phyloP scores from a whole-genome alignment of 2,888 invertebrate species.

The Eretmocerus hayati region DNA sequence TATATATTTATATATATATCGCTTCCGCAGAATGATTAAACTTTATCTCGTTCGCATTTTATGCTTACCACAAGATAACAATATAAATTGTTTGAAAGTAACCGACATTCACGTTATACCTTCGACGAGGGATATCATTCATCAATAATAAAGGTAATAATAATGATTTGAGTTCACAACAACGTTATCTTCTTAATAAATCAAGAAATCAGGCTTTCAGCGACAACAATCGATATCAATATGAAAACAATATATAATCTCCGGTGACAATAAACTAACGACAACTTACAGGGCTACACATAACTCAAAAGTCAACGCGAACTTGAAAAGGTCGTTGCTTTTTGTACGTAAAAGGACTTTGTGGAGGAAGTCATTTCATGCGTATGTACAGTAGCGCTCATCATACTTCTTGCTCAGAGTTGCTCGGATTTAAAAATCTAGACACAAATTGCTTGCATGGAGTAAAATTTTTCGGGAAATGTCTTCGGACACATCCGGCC shows the following conservation, averaged over 20 bases:
- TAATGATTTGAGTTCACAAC: constrained; percentile 22
- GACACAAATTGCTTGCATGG: no score
- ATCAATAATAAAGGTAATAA: constrained; percentile 10
- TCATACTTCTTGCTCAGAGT: constrained; percentile 6
- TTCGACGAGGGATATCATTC: constrained; percentile 6
- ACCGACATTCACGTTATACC: constrained; percentile 8
- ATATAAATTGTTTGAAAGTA: constrained; percentile 15
- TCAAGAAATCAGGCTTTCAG: constrained; percentile 18
- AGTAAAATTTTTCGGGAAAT: no score
- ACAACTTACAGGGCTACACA: constrained; percentile 11
- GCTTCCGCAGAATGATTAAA: constrained; percentile 20
- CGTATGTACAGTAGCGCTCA: constrained; percentile 22
- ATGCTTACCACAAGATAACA: constrained; percentile 23
- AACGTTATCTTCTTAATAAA: constrained; percentile 21
- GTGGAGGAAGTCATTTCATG: constrained; percentile 19
- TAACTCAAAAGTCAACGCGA: constrained; percentile 12
- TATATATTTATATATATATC: no score
- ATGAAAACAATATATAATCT: constrained; percentile 22
- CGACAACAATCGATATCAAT: constrained; percentile 18
- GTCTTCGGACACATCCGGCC: no score
- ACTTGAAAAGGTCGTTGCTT: constrained; percentile 19
- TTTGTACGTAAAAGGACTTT: constrained; percentile 20
- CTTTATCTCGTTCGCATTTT: constrained; percentile 23
- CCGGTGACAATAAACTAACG: constrained; percentile 16
- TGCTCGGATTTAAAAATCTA: background rate